phyloP scores from a whole-genome alignment of 2,113 vertebrate genomes.

The Cebus imitator region DNA sequence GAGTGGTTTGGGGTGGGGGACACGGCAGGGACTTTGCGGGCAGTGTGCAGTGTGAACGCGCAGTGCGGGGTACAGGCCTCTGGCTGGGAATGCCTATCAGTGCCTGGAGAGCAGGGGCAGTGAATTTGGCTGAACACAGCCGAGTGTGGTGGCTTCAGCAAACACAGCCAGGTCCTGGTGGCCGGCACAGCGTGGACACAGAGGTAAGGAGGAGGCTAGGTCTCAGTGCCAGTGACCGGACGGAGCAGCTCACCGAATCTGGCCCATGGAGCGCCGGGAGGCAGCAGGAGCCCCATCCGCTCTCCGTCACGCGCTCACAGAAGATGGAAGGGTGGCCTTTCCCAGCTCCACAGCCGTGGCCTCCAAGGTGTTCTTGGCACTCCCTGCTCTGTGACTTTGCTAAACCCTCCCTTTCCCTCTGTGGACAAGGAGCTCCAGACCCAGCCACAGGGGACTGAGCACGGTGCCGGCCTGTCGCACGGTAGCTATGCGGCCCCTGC shows the following conservation, averaged over 20 bases:
- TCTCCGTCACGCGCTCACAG: background rate
- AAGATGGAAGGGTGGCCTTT: too few species aligned
- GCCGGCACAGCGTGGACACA: background rate
- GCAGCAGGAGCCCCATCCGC: too few species aligned
- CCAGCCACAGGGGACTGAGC: background rate
- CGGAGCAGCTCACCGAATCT: background rate
- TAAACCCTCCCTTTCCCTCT: too few species aligned
- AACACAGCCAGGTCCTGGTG: background rate
- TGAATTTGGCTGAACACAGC: background rate
- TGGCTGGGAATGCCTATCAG: background rate
- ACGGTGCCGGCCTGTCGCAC: background rate
- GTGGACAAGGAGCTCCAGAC: background rate
- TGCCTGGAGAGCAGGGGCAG: background rate
- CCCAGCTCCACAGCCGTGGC: too few species aligned
- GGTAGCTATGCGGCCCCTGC: background rate
- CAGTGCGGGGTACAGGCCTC: too few species aligned
- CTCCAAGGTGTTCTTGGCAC: background rate
- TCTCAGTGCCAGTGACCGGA: too few species aligned
- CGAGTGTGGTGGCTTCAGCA: too few species aligned
- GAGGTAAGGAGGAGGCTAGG: background rate
- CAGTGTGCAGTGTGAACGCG: fast-evolving
- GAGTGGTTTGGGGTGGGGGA: background rate
- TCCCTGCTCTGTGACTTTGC: background rate
- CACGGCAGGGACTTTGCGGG: background rate
- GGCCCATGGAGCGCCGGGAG: too few species aligned